Base-by-base conservation (phyloP, 2,888 invertebrate genomes). In the Flexamia atlantica region DNA sequence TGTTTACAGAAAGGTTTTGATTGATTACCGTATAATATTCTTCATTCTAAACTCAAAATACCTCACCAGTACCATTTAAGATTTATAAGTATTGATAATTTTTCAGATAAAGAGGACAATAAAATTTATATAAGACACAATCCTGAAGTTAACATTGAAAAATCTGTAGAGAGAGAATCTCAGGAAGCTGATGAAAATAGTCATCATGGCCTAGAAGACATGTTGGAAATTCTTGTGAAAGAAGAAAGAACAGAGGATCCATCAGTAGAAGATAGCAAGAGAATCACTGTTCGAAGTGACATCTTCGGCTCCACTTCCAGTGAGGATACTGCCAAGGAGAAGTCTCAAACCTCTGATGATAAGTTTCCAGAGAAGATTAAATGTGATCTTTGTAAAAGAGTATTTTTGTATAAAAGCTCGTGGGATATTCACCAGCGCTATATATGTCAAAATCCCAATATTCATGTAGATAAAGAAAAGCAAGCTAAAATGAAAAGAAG, bases 351-450 rank as follows among this genome's bases (percentile, higher is more conserved):
- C 1, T 3, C 25, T 20, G 42, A 72, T 23, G 72, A 72, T 72
- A 72, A 72, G 30, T 72, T 72, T 72, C 72, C 72, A 40, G 72
- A 72, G 20, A 72, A 72, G 30, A 72, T 40, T 1, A 72, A 72
- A 25, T 72, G 72, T 72, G 40, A 72, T 72, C 36, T 40, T 36
- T 72, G 72, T 40, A 72, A 72, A 72, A 72, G 72, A n/a, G 25
- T n/a, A 2, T 40, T 72, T 40, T 10, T 42, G 5, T 72, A 72
- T 30, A 36, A 20, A 20, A 72, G 72, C 30, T 72, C 72, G 4
- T 72, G 72, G 72, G 72, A 72, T 72, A 72, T 72, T 25, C 72
- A 72, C 30, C 72, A 42, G 40, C 72, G 40, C 14, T 72, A 72
- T 42, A 42, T 72, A 10, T 72, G 72, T 40, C 36, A 30, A 72